A percentile compares a stretch with the other conserved stretches of the same genome.
Conservation (phyloP, 2,888 invertebrate genomes). For the Nemurella pictetii region DNA sequence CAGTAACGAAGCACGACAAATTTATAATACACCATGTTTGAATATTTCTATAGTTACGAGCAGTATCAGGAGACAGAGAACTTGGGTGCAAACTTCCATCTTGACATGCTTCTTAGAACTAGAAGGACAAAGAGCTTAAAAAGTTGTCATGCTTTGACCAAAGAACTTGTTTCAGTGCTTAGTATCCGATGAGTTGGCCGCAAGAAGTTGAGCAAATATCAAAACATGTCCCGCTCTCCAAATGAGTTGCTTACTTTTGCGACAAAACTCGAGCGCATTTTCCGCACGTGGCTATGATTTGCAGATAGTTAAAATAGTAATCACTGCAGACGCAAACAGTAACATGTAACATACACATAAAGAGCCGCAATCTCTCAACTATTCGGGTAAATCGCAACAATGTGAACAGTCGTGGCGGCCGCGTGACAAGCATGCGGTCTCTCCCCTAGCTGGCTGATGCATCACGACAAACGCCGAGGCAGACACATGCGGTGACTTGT, state of each 20-base stretch:
- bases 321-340: not conserved
- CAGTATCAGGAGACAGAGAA: not conserved
- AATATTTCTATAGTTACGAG: constrained; percentile 1
- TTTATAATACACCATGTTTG: constrained; percentile 17
- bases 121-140: constrained; percentile 15
- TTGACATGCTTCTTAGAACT: constrained; percentile 8
- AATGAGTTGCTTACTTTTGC: not conserved
- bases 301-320: not conserved
- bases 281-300: not conserved
- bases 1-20: constrained; percentile 15
- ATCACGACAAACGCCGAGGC: not conserved
- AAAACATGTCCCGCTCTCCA: not conserved
- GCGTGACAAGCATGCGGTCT: not conserved
- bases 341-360: not conserved
- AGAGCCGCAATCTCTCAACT: not conserved
- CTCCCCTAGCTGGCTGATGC: not conserved
- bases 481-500: not conserved
- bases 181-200: not conserved
- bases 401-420: not conserved
- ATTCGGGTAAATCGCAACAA: not conserved
- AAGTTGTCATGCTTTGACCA: constrained; percentile 9
- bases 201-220: not conserved
- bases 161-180: not conserved
- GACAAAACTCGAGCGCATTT: not conserved
- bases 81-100: not conserved